phyloP scores from a whole-genome alignment of 2,797 vertebrate genomes.

The Typhlichthys subterraneus region DNA sequence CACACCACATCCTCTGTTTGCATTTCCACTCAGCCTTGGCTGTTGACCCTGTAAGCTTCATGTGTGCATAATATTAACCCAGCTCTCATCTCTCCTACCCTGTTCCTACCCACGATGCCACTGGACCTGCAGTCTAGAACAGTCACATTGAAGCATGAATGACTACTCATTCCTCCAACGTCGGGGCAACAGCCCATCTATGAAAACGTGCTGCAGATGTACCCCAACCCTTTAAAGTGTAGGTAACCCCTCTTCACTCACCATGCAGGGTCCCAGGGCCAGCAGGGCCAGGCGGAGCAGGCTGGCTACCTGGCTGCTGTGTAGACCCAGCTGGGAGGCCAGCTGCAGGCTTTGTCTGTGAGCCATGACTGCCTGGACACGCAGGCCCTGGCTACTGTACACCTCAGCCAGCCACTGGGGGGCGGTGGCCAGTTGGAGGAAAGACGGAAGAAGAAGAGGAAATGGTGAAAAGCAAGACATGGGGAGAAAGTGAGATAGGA shows the following conservation, averaged over 20 bases:
- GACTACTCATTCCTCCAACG: too few species aligned
- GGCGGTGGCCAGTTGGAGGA: neutral
- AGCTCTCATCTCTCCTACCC: constrained; percentile 23
- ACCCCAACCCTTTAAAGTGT: neutral
- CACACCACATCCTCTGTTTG: constrained; percentile 16
- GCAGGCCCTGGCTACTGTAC: constrained; percentile 88
- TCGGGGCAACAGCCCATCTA: too few species aligned
- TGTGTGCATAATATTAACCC: constrained; percentile 16
- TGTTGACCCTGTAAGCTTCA: constrained; percentile 18
- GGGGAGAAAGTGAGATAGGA: neutral
- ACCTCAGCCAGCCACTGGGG: constrained; percentile 91
- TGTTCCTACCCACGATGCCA: constrained; percentile 14
- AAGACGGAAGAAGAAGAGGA: neutral
- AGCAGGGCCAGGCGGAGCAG: constrained; percentile 88
- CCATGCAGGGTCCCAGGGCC: constrained; percentile 85
- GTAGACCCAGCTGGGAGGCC: constrained; percentile 87
- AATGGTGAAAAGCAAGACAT: neutral
- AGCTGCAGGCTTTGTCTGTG: constrained; percentile 92
- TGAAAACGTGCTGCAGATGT: too few species aligned
- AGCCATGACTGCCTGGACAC: constrained; percentile 90
- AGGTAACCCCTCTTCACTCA: constrained; percentile 62
- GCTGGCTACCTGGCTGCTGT: constrained; percentile 86
- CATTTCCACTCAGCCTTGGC: constrained; percentile 28
- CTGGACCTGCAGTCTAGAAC: neutral
- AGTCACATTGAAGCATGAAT: too few species aligned